Evolutionary conservation across 1,140 invertebrate genomes (phyloP).

Genomic region (Dendrolimus punctatus): DNA sequence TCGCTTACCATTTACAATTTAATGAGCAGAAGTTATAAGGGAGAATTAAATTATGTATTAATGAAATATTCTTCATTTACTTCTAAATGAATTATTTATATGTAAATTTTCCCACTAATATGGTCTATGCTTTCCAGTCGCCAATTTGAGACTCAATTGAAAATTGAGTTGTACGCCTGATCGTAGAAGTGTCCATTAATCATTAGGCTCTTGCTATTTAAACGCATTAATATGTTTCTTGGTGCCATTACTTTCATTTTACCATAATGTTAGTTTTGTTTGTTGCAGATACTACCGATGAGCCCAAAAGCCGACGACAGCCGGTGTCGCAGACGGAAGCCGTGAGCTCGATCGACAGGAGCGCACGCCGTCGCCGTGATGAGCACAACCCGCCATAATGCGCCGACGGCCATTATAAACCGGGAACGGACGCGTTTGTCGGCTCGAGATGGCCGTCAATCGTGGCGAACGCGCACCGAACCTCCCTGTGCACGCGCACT

Average conservation of each 20-base stretch:
- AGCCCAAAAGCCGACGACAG: conserved; percentile 13
- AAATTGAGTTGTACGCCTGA: too few relatives aligned
- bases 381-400: conserved; percentile 66
- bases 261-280: conserved; percentile 14
- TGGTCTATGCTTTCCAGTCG: too few relatives aligned
- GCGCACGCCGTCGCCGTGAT: conserved; percentile 61
- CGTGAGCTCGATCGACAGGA: conserved; percentile 51
- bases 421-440: conserved; percentile 56
- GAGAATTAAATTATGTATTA: too few relatives aligned
- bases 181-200: too few relatives aligned
- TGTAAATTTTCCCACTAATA: too few relatives aligned
- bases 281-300: conserved; percentile 54
- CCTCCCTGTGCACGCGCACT: conserved; percentile 41
- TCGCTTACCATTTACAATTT: conserved; percentile 5
- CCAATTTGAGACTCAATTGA: too few relatives aligned
- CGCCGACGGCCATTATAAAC: conserved; percentile 66
- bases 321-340: conserved; percentile 34
- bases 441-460: conserved; percentile 63
- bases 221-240: too few relatives aligned
- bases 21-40: background rate
- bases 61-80: too few relatives aligned
- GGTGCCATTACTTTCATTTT: too few relatives aligned
- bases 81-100: too few relatives aligned
- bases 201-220: too few relatives aligned
- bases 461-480: conserved; percentile 33